These are phyloP conservation scores for Kryptolebias ocellatus DNA, from an alignment of 2,797 vertebrate genomes.

Conservation along the genomic window DNA sequence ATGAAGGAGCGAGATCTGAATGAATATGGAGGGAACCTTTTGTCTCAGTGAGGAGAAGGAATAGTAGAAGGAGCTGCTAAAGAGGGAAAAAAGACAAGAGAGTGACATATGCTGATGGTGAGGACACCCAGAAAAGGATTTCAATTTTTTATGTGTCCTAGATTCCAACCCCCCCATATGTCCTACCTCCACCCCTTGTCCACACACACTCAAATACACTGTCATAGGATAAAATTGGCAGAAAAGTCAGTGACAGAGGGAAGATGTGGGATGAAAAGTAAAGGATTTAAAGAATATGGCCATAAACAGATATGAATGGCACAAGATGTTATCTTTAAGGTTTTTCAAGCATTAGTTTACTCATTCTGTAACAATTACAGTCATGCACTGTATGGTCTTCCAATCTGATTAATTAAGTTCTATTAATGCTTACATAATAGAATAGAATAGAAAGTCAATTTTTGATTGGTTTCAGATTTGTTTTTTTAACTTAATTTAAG, in stretches of 20 bases:
- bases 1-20: conserved; percentile 44
- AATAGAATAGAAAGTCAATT: too few relatives aligned
- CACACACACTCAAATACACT: conserved; percentile 3
- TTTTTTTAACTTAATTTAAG: not conserved
- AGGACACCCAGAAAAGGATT: conserved; percentile 76
- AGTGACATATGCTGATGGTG: conserved; percentile 82
- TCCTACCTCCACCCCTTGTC: not conserved
- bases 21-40: conserved; percentile 30
- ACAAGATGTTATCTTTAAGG: too few relatives aligned
- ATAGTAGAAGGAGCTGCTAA: conserved; percentile 41
- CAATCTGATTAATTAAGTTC: too few relatives aligned
- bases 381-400: too few relatives aligned
- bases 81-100: conserved; percentile 51
- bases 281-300: too few relatives aligned
- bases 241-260: conserved; percentile 40
- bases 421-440: too few relatives aligned
- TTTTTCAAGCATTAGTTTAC: too few relatives aligned
- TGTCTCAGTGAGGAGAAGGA: conserved; percentile 52
- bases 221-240: conserved; percentile 43
- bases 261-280: conserved; percentile 15
- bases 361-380: too few relatives aligned
- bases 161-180: conserved; percentile 51
- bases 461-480: too few relatives aligned
- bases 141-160: conserved; percentile 87
- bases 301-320: too few relatives aligned